Percentiles rank a stretch among this genome's conserved stretches.
phyloP scores from a whole-genome alignment of 2,797 vertebrate species.

The Lagorchestes hirsutus region DNA sequence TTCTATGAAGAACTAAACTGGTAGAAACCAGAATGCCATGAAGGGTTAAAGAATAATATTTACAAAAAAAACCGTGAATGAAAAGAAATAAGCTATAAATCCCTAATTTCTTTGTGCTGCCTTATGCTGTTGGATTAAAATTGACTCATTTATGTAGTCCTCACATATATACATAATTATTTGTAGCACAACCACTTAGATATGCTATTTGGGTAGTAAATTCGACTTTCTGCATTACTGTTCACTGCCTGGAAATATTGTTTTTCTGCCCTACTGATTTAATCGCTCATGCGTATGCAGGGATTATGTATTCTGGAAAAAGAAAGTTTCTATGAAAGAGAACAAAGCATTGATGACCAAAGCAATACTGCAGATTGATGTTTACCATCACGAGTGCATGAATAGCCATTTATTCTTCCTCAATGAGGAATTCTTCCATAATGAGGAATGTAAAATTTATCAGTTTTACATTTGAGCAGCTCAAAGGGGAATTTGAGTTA shows the following conservation, averaged over 20 bases:
- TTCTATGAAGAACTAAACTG: background rate
- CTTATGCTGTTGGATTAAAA: constrained; percentile 30
- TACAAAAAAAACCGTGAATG: constrained; percentile 10
- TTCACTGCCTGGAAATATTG: constrained; percentile 23
- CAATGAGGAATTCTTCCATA: background rate
- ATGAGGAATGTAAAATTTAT: background rate
- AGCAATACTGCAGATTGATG: constrained; percentile 1
- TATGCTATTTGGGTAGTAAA: constrained; percentile 14
- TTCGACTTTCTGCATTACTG: constrained; percentile 36
- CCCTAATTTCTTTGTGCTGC: constrained; percentile 29
- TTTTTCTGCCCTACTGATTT: constrained; percentile 41
- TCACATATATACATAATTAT: background rate
- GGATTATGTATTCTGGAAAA: constrained; percentile 8
- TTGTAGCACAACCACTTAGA: constrained; percentile 31
- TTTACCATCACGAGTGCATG: background rate
- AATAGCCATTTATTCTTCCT: background rate
- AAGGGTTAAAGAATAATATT: constrained; percentile 42
- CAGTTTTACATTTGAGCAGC: constrained; percentile 11
- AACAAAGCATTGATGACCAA: constrained; percentile 4
- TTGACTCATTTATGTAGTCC: background rate
- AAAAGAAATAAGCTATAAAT: constrained; percentile 45
- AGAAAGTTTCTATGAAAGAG: background rate
- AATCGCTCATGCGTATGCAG: constrained; percentile 16
- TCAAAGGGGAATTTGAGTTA: background rate
- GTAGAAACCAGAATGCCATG: constrained; percentile 23